Conservation (phyloP, 2,797 vertebrate genomes). For the Malacoraja senta region DNA sequence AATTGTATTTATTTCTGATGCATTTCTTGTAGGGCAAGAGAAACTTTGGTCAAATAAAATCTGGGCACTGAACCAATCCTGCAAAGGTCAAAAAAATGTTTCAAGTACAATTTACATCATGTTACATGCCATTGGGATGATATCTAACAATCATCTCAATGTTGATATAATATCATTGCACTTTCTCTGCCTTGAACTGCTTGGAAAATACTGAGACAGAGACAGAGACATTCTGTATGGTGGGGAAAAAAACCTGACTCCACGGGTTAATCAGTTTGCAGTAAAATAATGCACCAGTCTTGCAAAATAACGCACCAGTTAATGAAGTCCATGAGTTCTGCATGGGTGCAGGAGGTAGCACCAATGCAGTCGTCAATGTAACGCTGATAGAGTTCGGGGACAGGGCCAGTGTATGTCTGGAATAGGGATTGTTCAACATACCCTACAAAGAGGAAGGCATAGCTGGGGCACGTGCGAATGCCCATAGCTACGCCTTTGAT, state of each 20-base stretch:
- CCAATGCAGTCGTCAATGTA: too few species aligned
- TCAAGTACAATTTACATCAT: neutral
- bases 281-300: neutral
- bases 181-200: neutral
- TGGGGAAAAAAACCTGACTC: neutral
- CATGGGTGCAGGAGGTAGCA: too few species aligned
- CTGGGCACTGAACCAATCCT: neutral
- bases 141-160: neutral
- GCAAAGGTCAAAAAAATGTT: neutral
- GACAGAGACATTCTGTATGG: neutral
- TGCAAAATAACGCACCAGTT: neutral
- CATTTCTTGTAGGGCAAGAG: neutral
- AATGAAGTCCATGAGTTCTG: too few species aligned
- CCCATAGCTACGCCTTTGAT: too few species aligned
- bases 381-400: too few species aligned
- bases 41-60: neutral
- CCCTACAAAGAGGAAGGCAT: too few species aligned
- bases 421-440: too few species aligned
- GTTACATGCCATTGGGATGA: neutral
- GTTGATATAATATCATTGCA: neutral
- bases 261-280: neutral
- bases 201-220: neutral
- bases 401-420: too few species aligned
- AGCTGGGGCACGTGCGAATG: too few species aligned
- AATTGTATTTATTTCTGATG: neutral